A percentile compares a stretch with the other conserved stretches of the same genome.
These are phyloP conservation scores for Kryptolebias ocellatus DNA, from an alignment of 2,797 vertebrate species.

Conservation along the genomic window DNA sequence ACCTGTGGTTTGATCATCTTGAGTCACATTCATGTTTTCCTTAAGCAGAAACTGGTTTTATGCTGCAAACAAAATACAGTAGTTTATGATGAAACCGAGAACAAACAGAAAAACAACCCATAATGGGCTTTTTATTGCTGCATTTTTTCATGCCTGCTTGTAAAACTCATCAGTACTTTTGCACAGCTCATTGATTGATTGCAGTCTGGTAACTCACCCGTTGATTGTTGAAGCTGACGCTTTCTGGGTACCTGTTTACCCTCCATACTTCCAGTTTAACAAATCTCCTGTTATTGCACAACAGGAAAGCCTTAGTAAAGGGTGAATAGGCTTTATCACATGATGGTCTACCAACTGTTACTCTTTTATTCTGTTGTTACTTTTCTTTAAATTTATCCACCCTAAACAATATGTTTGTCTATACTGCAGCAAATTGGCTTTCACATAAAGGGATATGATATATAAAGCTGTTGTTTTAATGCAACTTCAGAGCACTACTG, in stretches of 20 bases:
- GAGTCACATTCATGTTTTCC: too few species aligned
- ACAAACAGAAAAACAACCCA: too few species aligned
- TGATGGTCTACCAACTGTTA: neutral
- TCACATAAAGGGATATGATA: constrained; percentile 4
- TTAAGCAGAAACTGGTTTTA: too few species aligned
- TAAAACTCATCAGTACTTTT: neutral
- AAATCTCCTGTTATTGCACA: constrained; percentile 11
- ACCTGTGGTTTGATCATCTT: too few species aligned
- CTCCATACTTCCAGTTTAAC: constrained; percentile 8
- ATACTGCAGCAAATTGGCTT: neutral
- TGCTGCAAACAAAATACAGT: too few species aligned
- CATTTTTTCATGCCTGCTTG: neutral
- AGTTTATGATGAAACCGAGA: too few species aligned
- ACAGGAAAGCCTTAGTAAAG: neutral
- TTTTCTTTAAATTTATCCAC: neutral
- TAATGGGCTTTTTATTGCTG: neutral
- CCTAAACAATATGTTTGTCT: neutral
- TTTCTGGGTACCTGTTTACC: constrained; percentile 2
- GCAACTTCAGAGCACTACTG: constrained; percentile 1
- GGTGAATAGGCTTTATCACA: neutral
- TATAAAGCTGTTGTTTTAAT: constrained; percentile 10
- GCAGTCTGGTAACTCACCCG: neutral
- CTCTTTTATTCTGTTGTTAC: neutral
- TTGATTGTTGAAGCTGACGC: neutral
- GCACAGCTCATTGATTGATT: neutral